Evolutionary conservation across 1,140 invertebrate genomes (phyloP).

Genomic region (Callitettix versicolor): DNA sequence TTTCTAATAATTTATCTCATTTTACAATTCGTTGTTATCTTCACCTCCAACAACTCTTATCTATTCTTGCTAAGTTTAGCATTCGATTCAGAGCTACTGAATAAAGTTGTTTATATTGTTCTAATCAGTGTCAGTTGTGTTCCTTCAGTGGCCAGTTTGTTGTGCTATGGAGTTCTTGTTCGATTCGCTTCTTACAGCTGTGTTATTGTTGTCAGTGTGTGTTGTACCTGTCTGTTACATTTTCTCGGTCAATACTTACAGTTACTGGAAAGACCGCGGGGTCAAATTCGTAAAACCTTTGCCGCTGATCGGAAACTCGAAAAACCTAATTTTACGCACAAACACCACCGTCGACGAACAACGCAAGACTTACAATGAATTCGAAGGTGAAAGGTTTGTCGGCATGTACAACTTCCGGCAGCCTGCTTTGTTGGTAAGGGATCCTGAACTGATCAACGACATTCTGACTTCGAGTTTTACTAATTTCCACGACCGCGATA

Average conservation of each 20-base stretch:
- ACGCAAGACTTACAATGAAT: conserved; percentile 16
- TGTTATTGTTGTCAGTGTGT: conserved; percentile 15
- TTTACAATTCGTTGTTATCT: no score
- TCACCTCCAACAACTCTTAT: no score
- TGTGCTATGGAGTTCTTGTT: conserved; percentile 32
- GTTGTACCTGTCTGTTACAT: conserved; percentile 24
- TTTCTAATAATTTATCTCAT: no score
- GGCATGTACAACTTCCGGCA: conserved; percentile 20
- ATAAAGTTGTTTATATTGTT: no score
- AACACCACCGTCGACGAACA: conserved; percentile 3
- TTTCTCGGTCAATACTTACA: conserved; percentile 34
- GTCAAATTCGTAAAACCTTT: conserved; percentile 18
- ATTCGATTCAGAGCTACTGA: no score
- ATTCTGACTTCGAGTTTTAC: conserved; percentile 40
- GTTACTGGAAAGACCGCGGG: conserved; percentile 32
- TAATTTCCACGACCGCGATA: conserved; percentile 34
- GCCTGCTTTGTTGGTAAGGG: conserved; percentile 33
- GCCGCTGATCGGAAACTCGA: conserved; percentile 22
- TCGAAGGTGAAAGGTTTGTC: conserved; percentile 13
- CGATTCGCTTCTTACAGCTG: conserved; percentile 22
- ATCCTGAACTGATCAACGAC: conserved; percentile 37
- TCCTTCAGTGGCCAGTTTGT: conserved; percentile 38
- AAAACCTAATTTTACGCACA: not conserved
- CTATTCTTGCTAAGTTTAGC: no score
- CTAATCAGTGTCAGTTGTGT: no score